These are phyloP conservation scores for Protaetia brevitarsis DNA, from an alignment of 1,140 invertebrate genomes.

Conservation along the genomic window DNA sequence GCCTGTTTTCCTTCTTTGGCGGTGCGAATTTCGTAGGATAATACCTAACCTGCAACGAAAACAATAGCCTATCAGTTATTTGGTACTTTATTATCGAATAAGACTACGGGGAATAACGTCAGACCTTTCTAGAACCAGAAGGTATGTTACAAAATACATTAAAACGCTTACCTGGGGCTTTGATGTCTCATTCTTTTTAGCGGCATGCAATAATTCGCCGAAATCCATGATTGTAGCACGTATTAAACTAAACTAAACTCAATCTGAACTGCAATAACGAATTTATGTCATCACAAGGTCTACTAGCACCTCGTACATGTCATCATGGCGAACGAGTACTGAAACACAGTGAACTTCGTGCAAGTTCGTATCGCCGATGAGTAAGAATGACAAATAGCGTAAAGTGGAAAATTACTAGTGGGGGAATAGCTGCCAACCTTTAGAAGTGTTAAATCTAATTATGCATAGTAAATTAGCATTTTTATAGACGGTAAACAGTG, in stretches of 20 bases:
- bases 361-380: too few species aligned
- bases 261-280: slow-evolving; percentile 5
- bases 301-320: slow-evolving; percentile 28
- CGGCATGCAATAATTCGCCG: slow-evolving; percentile 56
- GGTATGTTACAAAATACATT: slow-evolving; percentile 10
- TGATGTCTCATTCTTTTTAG: slow-evolving; percentile 57
- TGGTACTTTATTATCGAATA: background rate
- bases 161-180: slow-evolving; percentile 50
- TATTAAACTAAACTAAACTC: background rate
- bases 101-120: background rate
- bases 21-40: slow-evolving; percentile 75
- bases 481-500: too few species aligned
- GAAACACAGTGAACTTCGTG: background rate
- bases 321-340: slow-evolving; percentile 22
- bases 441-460: too few species aligned
- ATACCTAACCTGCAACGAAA: slow-evolving; percentile 52
- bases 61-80: slow-evolving; percentile 17
- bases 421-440: too few species aligned
- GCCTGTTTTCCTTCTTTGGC: slow-evolving; percentile 71
- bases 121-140: slow-evolving; percentile 16
- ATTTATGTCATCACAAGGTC: slow-evolving; percentile 29
- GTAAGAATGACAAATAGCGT: too few species aligned
- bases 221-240: slow-evolving; percentile 58
- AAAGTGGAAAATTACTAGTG: too few species aligned
- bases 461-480: too few species aligned